Conservation (phyloP, 2,888 invertebrate genomes). For the Oxyteleia sp. region DNA sequence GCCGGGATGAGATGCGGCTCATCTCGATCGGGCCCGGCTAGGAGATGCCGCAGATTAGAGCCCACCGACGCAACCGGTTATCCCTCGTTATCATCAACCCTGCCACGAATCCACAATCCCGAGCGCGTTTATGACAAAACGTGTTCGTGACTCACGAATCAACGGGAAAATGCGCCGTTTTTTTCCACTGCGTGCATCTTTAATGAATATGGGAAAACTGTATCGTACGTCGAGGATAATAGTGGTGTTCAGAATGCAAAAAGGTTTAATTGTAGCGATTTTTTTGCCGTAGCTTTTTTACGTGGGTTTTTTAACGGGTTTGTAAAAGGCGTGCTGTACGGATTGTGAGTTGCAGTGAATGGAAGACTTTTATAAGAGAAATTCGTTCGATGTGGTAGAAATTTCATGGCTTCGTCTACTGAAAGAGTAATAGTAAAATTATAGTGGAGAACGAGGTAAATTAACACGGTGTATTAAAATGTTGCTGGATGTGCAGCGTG, state of each 20-base stretch:
- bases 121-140: conserved; percentile 51
- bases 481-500: conserved; percentile 1
- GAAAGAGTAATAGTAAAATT: conserved; percentile 21
- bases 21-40: conserved; percentile 54
- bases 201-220: conserved; percentile 52
- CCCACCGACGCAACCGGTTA: conserved; percentile 73
- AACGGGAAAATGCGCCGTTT: conserved; percentile 20
- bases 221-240: conserved; percentile 10
- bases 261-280: conserved; percentile 16
- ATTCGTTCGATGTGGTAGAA: conserved; percentile 21
- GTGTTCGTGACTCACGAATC: conserved; percentile 43
- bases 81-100: conserved; percentile 65
- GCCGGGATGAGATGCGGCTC: conserved; percentile 43
- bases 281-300: conserved; percentile 18
- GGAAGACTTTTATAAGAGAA: conserved; percentile 26
- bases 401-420: conserved; percentile 1
- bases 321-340: conserved; percentile 16
- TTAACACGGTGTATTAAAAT: conserved; percentile 14
- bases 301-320: conserved; percentile 14
- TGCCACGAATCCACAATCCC: conserved; percentile 34
- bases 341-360: conserved; percentile 24
- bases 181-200: background rate
- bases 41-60: conserved; percentile 67
- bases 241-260: conserved; percentile 22
- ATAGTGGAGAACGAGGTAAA: conserved; percentile 17